phyloP scores from a whole-genome alignment of 2,888 invertebrate species.

The Parnassius orleans region DNA sequence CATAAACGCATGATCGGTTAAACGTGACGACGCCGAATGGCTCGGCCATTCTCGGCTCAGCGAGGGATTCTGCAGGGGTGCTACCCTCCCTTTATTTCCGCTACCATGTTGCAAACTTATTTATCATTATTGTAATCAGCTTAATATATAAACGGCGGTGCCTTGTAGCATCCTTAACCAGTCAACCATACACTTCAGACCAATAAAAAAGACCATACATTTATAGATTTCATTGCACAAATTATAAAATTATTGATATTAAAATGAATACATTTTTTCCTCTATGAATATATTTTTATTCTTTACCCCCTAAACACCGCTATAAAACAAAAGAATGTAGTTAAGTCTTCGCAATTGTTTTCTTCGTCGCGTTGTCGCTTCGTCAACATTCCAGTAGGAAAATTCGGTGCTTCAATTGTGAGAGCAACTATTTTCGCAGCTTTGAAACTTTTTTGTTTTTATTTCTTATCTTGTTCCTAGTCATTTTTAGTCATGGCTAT shows the following conservation, averaged over 20 bases:
- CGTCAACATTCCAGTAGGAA: constrained; percentile 15
- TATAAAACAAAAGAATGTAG: constrained; percentile 15
- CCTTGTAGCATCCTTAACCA: no score
- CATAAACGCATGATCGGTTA: no score
- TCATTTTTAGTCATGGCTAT: background rate
- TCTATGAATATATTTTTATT: background rate
- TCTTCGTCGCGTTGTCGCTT: constrained; percentile 15
- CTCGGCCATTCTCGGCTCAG: no score
- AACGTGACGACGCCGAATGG: no score
- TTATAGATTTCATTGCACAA: background rate
- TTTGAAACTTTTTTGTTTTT: constrained; percentile 18
- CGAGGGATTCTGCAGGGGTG: no score
- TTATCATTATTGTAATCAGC: background rate
- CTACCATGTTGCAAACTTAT: no score
- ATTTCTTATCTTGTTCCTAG: constrained; percentile 10
- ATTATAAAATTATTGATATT: background rate
- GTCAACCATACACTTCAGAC: no score
- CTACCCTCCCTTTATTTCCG: no score
- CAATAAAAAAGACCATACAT: no score
- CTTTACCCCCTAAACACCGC: background rate
- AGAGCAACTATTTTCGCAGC: constrained; percentile 18
- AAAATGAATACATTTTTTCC: background rate
- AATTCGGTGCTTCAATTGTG: constrained; percentile 20
- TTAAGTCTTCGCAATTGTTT: constrained; percentile 19
- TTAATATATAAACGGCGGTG: no score